Base-by-base conservation (phyloP, 2,797 vertebrate species). In the Notolepis coatsorum region DNA sequence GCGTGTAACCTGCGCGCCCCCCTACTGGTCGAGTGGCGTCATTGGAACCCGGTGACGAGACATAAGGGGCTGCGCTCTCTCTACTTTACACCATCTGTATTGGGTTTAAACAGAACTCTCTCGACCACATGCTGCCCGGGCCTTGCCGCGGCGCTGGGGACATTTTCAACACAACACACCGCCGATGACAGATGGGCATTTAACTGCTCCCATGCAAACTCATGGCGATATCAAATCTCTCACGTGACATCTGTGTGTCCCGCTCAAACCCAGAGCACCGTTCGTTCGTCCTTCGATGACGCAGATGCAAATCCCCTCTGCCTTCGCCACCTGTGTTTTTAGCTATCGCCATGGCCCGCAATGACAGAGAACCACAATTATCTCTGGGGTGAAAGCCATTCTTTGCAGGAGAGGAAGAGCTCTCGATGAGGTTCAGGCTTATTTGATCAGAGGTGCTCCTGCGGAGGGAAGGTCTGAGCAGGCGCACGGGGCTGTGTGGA, bases 101-200 rank as follows among this genome's bases (percentile, higher is more conserved):
- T 80, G 64, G 78, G 71, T 72, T 84, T 65, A 73, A 83, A 82
- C 66, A 71, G 70, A 75, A 69, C 43, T 60, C 57, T 78, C 71
- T 66, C 43, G 12, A 46, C 9, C 20, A 37, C 20, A 7, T 30
- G 24, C 46, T 59, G 7, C 17, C 9, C 49, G 57, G 65, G 66
- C 31, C 60, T 60, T 21, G 43, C 57, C 35, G n/a, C 2, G 48
- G 66, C 46, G 56, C 57, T 71, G 55, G 51, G 55, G 51, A 77
- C 62, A 54, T 82, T 79, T 77, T 56, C 68, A 54, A 39, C 51
- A 42, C 62, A 65, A 61, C 62, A 52, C 46, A n/a, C n/a, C n/a
- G n/a, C n/a, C n/a, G 46, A 18, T 62, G 68, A 75, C 65, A 73
- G 77, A 71, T 60, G 76, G 65, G 33, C 35, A 38, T 68, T 63